Evolutionary conservation across 2,797 vertebrate genomes (phyloP).

Genomic region (Sebastes hubbsi): DNA sequence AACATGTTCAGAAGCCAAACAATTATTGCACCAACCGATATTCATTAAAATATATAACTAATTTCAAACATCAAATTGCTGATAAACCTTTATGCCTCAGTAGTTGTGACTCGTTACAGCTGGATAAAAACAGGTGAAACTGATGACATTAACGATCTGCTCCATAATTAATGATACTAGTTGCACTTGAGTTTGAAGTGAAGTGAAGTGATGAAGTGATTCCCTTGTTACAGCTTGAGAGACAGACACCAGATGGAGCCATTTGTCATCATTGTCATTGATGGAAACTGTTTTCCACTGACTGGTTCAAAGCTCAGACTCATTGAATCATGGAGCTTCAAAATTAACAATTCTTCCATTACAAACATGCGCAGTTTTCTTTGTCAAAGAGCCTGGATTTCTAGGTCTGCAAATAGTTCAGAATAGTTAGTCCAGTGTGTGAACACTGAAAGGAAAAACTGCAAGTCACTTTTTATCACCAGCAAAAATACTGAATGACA

Average conservation of each 20-base stretch:
- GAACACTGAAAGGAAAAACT: neutral
- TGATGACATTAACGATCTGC: neutral
- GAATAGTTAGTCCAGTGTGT: neutral
- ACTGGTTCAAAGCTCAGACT: neutral
- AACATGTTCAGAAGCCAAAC: neutral
- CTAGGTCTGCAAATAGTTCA: neutral
- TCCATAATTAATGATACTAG: neutral
- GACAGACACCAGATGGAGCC: slow-evolving; percentile 34
- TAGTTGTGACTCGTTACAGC: neutral
- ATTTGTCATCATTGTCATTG: neutral
- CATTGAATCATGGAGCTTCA: neutral
- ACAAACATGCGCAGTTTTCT: neutral
- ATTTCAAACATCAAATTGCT: neutral
- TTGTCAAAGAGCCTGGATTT: neutral
- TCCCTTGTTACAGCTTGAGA: neutral
- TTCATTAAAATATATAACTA: neutral
- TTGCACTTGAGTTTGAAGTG: neutral
- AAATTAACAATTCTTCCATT: neutral
- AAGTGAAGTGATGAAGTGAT: neutral
- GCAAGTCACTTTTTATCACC: neutral
- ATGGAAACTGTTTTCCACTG: neutral
- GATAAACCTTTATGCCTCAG: neutral
- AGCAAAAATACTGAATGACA: neutral
- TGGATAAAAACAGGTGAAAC: neutral
- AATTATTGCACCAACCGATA: neutral